Percentiles rank a stretch among this genome's conserved stretches.
Evolutionary conservation across 1,140 invertebrate genomes (phyloP).

Genomic region (Lepidurus apus): DNA sequence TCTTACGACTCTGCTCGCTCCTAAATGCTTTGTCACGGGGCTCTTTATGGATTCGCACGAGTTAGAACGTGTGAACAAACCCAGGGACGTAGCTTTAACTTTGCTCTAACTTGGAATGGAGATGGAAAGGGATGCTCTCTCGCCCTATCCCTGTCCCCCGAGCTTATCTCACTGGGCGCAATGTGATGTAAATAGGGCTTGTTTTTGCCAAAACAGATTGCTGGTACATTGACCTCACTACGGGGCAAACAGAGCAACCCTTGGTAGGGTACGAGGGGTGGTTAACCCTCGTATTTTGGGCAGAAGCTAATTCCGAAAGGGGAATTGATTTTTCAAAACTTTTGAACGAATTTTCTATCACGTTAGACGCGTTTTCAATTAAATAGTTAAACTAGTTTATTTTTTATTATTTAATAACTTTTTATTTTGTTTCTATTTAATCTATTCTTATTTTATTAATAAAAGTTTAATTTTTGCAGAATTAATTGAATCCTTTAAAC

Average conservation of each 20-base stretch:
- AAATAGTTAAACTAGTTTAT: too few species aligned
- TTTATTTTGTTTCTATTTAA: too few species aligned
- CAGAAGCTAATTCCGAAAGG: background rate
- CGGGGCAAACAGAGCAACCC: background rate
- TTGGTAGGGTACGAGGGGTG: background rate
- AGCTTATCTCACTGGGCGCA: background rate
- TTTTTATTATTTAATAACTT: too few species aligned
- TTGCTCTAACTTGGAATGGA: background rate
- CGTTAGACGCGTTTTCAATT: too few species aligned
- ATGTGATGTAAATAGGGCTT: background rate
- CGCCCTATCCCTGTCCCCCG: background rate
- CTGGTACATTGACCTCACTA: constrained; percentile 4
- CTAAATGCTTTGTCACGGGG: background rate
- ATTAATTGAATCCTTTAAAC: too few species aligned
- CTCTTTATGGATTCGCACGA: background rate
- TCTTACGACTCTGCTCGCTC: background rate
- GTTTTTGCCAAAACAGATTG: background rate
- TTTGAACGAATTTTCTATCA: too few species aligned
- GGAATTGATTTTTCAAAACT: background rate
- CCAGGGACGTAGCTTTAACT: background rate
- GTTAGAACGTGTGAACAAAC: background rate
- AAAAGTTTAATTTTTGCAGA: too few species aligned
- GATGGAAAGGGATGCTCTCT: background rate
- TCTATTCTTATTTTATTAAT: too few species aligned
- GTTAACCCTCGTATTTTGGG: background rate